phyloP scores from a whole-genome alignment of 2,113 vertebrate genomes.

The Lipotes vexillifer region DNA sequence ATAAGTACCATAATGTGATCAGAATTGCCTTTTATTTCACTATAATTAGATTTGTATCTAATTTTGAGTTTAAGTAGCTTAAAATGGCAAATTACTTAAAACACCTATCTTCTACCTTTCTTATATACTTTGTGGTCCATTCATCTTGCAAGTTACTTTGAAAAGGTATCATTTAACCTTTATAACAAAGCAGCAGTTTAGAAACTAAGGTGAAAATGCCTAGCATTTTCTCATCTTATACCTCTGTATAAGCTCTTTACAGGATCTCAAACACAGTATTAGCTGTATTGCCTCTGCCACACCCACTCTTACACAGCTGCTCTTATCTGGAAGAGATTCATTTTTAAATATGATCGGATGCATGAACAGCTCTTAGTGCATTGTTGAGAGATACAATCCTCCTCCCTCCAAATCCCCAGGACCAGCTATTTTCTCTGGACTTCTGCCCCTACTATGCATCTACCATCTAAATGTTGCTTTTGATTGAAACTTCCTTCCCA shows the following conservation, averaged over 20 bases:
- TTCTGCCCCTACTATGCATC: not conserved
- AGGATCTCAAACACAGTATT: not conserved
- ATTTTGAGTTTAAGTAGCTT: slow-evolving; percentile 13
- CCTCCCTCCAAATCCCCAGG: not conserved
- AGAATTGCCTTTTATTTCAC: not conserved
- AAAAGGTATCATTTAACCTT: not conserved
- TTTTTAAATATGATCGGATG: not conserved
- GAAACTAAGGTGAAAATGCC: not conserved
- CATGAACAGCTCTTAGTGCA: not conserved
- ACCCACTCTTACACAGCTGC: not conserved
- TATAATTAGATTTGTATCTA: not conserved
- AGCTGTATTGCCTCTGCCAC: not conserved
- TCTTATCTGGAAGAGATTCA: not conserved
- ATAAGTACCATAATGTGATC: not conserved
- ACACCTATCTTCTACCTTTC: not conserved
- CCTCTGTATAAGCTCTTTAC: not conserved
- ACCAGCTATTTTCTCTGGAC: not conserved
- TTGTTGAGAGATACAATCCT: not conserved
- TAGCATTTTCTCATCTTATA: not conserved
- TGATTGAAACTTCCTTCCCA: not conserved
- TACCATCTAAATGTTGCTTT: not conserved
- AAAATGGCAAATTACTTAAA: slow-evolving; percentile 13
- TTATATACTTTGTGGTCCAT: not conserved
- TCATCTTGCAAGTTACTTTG: not conserved
- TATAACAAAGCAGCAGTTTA: not conserved